A percentile compares a stretch with the other conserved stretches of the same genome.
Conservation (phyloP, 2,113 vertebrate genomes). For the Pantherophis guttatus region DNA sequence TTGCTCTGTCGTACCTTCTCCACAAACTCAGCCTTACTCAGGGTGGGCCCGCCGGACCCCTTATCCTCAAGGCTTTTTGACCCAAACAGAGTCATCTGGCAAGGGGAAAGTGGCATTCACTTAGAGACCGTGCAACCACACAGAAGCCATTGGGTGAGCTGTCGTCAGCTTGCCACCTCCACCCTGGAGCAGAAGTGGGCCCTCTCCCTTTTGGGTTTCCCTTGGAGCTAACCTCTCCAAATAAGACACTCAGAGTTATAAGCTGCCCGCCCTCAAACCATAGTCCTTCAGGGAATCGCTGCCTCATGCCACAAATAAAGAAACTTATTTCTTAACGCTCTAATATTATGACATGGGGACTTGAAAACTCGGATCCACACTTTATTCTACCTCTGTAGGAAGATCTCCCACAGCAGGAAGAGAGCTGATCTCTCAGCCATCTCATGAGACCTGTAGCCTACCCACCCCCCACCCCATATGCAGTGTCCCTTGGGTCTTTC, state of each 20-base stretch:
- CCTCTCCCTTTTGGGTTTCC: not conserved
- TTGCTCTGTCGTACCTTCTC: conserved; percentile 94
- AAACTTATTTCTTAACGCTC: not conserved
- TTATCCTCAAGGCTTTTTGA: conserved; percentile 72
- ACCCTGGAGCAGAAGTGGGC: not conserved
- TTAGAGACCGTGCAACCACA: not conserved
- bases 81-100: conserved; percentile 80
- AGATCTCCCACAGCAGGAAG: not conserved
- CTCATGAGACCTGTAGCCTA: not conserved
- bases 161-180: not conserved
- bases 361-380: not conserved
- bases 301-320: not conserved
- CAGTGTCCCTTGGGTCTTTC: not conserved
- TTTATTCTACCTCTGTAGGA: not conserved
- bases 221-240: not conserved
- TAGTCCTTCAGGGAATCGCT: not conserved
- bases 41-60: conserved; percentile 70
- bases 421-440: not conserved
- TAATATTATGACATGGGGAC: too few species aligned
- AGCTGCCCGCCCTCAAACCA: too few species aligned
- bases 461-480: not conserved
- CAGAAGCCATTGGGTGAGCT: not conserved
- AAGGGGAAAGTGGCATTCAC: conserved; percentile 5
- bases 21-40: conserved; percentile 91
- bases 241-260: too few species aligned